A percentile compares a stretch with the other conserved stretches of the same genome.
Evolutionary conservation across 2,888 invertebrate species (phyloP).

Genomic region (Ellobium chinense): DNA sequence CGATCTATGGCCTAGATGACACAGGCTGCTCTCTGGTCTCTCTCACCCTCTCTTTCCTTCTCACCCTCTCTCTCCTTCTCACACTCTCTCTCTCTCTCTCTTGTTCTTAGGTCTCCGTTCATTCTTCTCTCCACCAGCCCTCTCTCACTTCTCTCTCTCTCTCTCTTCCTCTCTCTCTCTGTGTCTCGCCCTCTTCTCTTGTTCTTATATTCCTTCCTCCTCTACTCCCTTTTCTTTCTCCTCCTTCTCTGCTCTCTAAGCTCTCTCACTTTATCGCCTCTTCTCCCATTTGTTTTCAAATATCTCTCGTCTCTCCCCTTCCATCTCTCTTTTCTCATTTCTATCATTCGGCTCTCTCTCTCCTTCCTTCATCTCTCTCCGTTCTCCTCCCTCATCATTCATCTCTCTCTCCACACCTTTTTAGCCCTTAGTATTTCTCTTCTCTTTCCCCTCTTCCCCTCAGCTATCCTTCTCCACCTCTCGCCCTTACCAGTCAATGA

Average conservation of each 20-base stretch:
- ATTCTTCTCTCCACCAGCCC: background rate
- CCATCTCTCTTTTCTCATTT: background rate
- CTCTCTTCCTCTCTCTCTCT: background rate
- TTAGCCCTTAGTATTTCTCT: background rate
- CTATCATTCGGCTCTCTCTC: background rate
- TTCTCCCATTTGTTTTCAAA: background rate
- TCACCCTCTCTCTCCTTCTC: background rate
- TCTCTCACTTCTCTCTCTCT: background rate
- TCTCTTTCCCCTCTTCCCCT: background rate
- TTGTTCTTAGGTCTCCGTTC: background rate
- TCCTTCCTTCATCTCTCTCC: background rate
- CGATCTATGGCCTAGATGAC: too few relatives aligned
- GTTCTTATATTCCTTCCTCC: background rate
- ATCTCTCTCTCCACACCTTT: background rate
- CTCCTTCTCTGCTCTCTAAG: background rate
- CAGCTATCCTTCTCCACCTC: background rate
- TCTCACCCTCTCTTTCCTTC: background rate
- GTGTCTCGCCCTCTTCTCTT: background rate
- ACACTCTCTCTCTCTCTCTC: constrained; percentile 1
- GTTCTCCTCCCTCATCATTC: background rate
- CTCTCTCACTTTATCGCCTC: background rate
- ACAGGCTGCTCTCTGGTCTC: constrained; percentile 24
- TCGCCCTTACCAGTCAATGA: too few relatives aligned
- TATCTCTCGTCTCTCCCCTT: background rate
- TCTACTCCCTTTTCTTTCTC: background rate